These are phyloP conservation scores for Automeris io DNA, from an alignment of 2,888 invertebrate genomes.

Conservation along the genomic window DNA sequence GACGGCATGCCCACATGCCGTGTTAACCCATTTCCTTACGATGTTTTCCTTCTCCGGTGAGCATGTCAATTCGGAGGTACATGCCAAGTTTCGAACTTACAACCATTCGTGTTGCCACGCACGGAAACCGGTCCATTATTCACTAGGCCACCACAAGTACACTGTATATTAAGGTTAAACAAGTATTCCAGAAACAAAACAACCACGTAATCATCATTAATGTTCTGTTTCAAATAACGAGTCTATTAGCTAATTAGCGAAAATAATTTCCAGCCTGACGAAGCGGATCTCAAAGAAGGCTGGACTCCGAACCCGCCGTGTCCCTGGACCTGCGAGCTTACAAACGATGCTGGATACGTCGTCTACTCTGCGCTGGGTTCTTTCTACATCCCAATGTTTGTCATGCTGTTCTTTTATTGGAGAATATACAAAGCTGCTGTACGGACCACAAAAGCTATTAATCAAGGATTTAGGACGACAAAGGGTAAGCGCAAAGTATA, in stretches of 20 bases:
- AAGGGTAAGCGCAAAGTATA: conserved; percentile 78
- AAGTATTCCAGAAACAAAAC: no score
- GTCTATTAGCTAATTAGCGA: neutral
- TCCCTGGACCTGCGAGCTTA: conserved; percentile 93
- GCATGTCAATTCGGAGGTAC: no score
- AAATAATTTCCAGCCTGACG: conserved; percentile 41
- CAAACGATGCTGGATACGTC: conserved; percentile 96
- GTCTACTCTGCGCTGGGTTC: conserved; percentile 98
- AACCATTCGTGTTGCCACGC: no score
- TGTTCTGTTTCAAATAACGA: no score
- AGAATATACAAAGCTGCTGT: conserved; percentile 96
- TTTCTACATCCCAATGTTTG: conserved; percentile 98
- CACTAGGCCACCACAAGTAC: no score
- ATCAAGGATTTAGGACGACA: conserved; percentile 92
- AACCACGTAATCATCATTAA: no score
- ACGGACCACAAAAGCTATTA: conserved; percentile 93
- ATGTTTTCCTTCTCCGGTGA: no score
- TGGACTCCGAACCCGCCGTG: conserved; percentile 77
- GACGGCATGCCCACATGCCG: no score
- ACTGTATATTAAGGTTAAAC: no score
- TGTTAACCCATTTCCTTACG: no score
- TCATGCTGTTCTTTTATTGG: conserved; percentile 99
- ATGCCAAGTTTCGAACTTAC: no score
- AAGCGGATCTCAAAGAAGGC: conserved; percentile 42
- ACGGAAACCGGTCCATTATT: no score